Evolutionary conservation across 2,888 invertebrate genomes (phyloP).

Genomic region (Sylvicola cinctus): DNA sequence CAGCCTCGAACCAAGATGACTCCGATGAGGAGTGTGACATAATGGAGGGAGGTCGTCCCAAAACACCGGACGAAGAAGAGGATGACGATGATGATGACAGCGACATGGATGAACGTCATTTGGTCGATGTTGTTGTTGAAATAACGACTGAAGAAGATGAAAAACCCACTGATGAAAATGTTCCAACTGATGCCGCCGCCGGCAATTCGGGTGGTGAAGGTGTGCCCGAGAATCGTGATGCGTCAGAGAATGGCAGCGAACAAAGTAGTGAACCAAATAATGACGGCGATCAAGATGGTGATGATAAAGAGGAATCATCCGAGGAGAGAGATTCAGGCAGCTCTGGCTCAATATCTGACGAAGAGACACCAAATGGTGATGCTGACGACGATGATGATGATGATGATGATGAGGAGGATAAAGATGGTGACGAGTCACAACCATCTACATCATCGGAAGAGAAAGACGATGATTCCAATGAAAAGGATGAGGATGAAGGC

Average conservation of each 20-base stretch:
- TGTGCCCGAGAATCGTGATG: too few relatives aligned
- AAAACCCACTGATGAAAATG: constrained; percentile 18
- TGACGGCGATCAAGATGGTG: too few relatives aligned
- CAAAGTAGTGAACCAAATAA: too few relatives aligned
- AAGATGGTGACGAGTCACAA: constrained; percentile 24
- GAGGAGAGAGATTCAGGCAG: too few relatives aligned
- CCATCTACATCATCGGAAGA: background rate
- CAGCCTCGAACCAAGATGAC: too few relatives aligned
- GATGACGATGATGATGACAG: background rate
- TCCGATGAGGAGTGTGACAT: background rate
- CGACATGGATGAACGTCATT: constrained; percentile 6
- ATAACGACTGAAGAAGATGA: constrained; percentile 10
- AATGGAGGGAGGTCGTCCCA: background rate
- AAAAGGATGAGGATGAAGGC: too few relatives aligned
- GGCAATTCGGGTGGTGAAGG: constrained; percentile 13
- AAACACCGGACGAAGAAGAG: constrained; percentile 4
- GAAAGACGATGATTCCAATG: background rate
- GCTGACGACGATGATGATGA: constrained; percentile 37
- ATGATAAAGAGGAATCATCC: too few relatives aligned
- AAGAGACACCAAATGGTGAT: constrained; percentile 30
- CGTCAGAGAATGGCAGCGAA: too few relatives aligned
- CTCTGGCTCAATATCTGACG: too few relatives aligned
- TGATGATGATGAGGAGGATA: constrained; percentile 8
- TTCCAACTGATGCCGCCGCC: constrained; percentile 14
- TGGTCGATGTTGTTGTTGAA: constrained; percentile 16